A percentile compares a stretch with the other conserved stretches of the same genome.
These are phyloP conservation scores for Hybos culiciformis DNA, from an alignment of 2,888 invertebrate genomes.

Conservation along the genomic window DNA sequence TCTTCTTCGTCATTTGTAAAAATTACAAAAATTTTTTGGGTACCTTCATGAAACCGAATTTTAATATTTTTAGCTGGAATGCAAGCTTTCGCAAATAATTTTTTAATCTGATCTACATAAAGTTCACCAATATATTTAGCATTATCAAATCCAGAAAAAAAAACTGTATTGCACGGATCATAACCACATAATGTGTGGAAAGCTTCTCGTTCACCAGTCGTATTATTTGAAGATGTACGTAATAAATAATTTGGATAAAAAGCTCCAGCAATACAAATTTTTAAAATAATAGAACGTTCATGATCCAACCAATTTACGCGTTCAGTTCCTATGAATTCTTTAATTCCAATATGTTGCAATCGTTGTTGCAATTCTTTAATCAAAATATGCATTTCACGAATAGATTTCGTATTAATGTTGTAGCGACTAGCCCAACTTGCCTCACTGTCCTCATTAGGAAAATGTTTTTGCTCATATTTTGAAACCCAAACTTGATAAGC, in stretches of 20 bases:
- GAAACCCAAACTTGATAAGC: constrained; percentile 62
- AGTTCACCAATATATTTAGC: constrained; percentile 56
- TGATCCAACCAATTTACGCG: constrained; percentile 35
- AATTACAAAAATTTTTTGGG: constrained; percentile 52
- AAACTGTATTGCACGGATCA: constrained; percentile 66
- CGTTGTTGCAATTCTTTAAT: constrained; percentile 55
- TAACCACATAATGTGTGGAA: constrained; percentile 52
- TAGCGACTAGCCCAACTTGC: constrained; percentile 53
- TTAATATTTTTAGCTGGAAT: constrained; percentile 32
- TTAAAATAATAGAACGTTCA: constrained; percentile 49
- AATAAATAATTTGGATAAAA: constrained; percentile 89
- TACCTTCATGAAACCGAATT: constrained; percentile 34
- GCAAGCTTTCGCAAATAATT: constrained; percentile 37
- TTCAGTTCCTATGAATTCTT: constrained; percentile 36
- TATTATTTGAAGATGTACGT: constrained; percentile 38
- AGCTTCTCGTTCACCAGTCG: constrained; percentile 49
- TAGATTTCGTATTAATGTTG: constrained; percentile 54
- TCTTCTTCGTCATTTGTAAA: constrained; percentile 38
- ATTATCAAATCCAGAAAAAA: constrained; percentile 44
- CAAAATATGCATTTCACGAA: constrained; percentile 59
- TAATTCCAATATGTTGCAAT: constrained; percentile 46
- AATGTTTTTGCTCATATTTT: constrained; percentile 44
- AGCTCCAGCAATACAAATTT: constrained; percentile 47
- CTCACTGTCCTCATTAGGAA: constrained; percentile 39
- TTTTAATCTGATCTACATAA: constrained; percentile 51